Percentiles rank a stretch among this genome's conserved stretches.
Conservation (phyloP, 2,113 vertebrate species). For the Vulpes ferrilata region DNA sequence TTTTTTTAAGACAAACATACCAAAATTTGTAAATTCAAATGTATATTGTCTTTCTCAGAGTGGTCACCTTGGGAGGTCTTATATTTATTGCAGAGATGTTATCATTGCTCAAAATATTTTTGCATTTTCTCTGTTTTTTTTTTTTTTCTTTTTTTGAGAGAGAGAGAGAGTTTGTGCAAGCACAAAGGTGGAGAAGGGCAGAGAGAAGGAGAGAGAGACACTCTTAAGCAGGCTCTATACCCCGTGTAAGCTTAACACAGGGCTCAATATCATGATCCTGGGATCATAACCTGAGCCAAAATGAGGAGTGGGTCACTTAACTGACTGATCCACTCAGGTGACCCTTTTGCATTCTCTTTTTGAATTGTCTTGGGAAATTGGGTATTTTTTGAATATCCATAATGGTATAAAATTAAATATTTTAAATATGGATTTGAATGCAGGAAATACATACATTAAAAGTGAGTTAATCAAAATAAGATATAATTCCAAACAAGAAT, state of each 20-base stretch:
- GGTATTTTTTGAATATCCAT: neutral
- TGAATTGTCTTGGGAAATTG: neutral
- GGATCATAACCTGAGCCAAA: neutral
- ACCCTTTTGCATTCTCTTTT: neutral
- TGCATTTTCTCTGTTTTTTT: neutral
- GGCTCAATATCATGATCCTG: neutral
- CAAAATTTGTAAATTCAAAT: conserved; percentile 19
- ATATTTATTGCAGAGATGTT: neutral
- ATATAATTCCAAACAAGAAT: neutral
- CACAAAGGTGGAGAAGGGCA: neutral
- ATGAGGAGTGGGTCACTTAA: neutral
- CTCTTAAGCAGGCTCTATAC: neutral
- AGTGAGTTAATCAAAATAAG: neutral
- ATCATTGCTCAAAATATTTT: neutral
- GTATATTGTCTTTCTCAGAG: neutral
- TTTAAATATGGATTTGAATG: conserved; percentile 17
- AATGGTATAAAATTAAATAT: neutral
- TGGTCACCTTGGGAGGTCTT: neutral
- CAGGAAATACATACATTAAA: neutral
- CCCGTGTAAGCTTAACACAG: neutral
- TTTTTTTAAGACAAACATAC: neutral
- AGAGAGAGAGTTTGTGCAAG: neutral
- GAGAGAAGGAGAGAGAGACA: neutral
- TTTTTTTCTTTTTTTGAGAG: neutral
- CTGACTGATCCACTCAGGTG: neutral